Evolutionary conservation across 2,888 invertebrate genomes (phyloP).

Genomic region (Dryobota labecula): DNA sequence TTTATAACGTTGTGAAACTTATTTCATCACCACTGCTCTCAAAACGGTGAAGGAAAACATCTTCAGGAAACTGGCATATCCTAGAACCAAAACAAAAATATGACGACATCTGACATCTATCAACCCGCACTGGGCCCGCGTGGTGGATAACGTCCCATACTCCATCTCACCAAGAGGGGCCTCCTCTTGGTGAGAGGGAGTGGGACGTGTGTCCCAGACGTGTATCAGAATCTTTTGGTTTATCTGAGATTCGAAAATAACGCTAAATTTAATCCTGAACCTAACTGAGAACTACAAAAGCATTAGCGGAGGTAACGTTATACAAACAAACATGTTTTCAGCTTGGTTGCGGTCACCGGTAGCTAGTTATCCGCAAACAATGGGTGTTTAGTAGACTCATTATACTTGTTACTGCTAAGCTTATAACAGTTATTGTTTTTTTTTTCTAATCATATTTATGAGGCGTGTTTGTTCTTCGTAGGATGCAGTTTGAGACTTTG

Average conservation of each 20-base stretch:
- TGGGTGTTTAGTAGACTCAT: conserved; percentile 43
- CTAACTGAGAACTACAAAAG: conserved; percentile 24
- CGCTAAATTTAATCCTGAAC: conserved; percentile 17
- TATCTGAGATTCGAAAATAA: not conserved
- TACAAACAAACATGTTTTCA: conserved; percentile 22
- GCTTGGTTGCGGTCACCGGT: conserved; percentile 20
- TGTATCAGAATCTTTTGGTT: not conserved
- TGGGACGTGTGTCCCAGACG: no score
- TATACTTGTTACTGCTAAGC: conserved; percentile 38
- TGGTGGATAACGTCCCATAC: no score
- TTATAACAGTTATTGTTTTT: conserved; percentile 46
- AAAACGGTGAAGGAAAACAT: no score
- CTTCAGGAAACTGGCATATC: no score
- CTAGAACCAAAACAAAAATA: no score
- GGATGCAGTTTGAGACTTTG: not conserved
- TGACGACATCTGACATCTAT: no score
- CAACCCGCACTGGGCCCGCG: no score
- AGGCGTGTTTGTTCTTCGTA: not conserved
- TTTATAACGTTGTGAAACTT: no score
- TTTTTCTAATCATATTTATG: conserved; percentile 29
- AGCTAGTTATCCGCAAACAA: conserved; percentile 35
- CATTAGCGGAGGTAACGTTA: not conserved
- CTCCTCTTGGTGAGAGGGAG: no score
- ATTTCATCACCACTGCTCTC: no score
- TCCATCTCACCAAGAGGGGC: no score